Evolutionary conservation across 2,113 vertebrate species (phyloP).

Genomic region (Sinocyclocheilus maitianheensis): DNA sequence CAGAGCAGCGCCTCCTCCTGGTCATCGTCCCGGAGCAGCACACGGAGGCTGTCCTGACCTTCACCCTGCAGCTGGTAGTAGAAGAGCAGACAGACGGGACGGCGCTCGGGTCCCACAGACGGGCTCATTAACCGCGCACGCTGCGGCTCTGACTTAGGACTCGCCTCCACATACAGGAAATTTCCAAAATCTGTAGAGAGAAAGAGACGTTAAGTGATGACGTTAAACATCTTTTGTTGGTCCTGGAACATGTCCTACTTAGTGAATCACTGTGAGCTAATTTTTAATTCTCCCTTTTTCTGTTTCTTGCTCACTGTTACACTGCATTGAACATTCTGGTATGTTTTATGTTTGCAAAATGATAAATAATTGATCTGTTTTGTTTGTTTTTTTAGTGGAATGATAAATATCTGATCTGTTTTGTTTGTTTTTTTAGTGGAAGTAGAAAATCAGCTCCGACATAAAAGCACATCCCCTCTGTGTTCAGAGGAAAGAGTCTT

Average conservation of each 20-base stretch:
- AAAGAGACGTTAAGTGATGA: background rate
- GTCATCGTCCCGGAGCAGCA: conserved; percentile 82
- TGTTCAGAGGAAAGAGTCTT: conserved; percentile 58
- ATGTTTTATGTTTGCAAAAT: conserved; percentile 39
- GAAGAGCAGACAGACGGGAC: conserved; percentile 90
- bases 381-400: conserved; percentile 50
- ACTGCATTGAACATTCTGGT: conserved; percentile 40
- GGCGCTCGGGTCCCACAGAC: conserved; percentile 79
- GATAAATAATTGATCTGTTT: conserved; percentile 54
- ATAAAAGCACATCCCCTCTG: conserved; percentile 52
- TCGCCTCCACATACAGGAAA: conserved; percentile 87
- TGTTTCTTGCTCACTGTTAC: conserved; percentile 53
- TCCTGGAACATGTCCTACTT: conserved; percentile 3
- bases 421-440: conserved; percentile 41
- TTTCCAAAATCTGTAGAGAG: conserved; percentile 77
- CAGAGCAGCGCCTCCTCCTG: conserved; percentile 89
- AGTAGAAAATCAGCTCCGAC: conserved; percentile 28
- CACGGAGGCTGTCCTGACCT: conserved; percentile 82
- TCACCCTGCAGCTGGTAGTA: conserved; percentile 87
- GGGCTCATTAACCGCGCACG: conserved; percentile 89
- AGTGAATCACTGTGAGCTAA: background rate
- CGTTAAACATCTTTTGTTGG: background rate
- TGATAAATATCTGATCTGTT: conserved; percentile 54
- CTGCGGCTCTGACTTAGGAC: conserved; percentile 79
- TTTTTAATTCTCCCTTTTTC: conserved; percentile 45